Base-by-base conservation (phyloP, 2,113 vertebrate genomes). In the Mobula hypostoma region DNA sequence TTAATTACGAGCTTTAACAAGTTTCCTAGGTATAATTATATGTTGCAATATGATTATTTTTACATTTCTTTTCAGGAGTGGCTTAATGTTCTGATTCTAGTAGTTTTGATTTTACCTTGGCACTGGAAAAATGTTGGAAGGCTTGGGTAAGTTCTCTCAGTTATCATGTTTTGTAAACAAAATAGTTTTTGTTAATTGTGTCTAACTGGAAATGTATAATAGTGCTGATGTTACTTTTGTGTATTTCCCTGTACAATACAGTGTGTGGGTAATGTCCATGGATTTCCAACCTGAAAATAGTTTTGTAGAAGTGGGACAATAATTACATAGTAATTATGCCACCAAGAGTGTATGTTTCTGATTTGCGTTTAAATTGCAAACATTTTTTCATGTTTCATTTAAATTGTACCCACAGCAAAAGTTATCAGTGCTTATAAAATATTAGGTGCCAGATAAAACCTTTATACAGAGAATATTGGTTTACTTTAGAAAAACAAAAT, bases 101-200 rank as follows among this genome's bases (percentile, higher is more conserved):
- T 21, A 17, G 12, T 32, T 74, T 48, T 74, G 68, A 56, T 40
- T 93, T 56, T 32, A 48, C 7, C 70, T 74, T 56, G 3, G 5
- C 9, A 56, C 63, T 93, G 68, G 91, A 76, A 74, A 66, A 58
- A 93, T 93, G 91, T 74, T 93, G 21, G 91, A 93, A 76, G 91
- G 91, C 24, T 27, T 93, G 24, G 91, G 91, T 93, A 93, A 93
- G 91, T 2, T 74, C 40, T 70, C 70, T 74, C 32, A 93, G 19
- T 90, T 93, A 32, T 92, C 17, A 27, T 29, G 68, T 74, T 74
- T 93, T 48, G 1, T 93, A 74, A 27, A 91, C 9, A 15, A 2
- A 68, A 24, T 40, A n/a, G 19, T 32, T 85, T 1, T 66, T 74
- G 36, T 8, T 14, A 90, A 40, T 48, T 40, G 36, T 74, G 11